phyloP scores from a whole-genome alignment of 2,113 vertebrate genomes.

The Platysteira castanea region DNA sequence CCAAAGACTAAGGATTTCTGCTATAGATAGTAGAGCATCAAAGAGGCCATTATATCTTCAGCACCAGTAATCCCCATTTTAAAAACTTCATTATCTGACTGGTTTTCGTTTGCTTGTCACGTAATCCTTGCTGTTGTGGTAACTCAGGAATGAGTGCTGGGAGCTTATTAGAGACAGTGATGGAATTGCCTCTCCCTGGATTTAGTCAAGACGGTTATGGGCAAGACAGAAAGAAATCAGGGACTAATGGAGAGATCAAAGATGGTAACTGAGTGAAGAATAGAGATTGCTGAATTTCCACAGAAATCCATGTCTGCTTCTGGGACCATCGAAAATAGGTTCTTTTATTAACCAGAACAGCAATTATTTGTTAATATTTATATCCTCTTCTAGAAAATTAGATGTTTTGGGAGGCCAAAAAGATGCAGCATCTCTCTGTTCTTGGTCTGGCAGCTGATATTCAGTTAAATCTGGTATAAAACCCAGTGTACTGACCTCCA shows the following conservation, averaged over 20 bases:
- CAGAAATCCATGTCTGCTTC: not conserved
- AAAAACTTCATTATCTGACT: slow-evolving; percentile 58
- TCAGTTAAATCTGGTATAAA: not conserved
- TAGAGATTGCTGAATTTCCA: not conserved
- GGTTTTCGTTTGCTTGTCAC: slow-evolving; percentile 57
- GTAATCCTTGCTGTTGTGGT: slow-evolving; percentile 43
- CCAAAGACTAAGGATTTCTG: slow-evolving; percentile 46
- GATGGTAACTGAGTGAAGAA: not conserved
- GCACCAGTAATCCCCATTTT: slow-evolving; percentile 46
- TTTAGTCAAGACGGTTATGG: not conserved
- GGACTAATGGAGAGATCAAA: not conserved
- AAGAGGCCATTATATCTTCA: slow-evolving; percentile 47
- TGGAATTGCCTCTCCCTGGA: slow-evolving; percentile 2
- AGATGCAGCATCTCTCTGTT: not conserved
- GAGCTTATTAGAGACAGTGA: slow-evolving; percentile 4
- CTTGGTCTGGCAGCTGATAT: not conserved
- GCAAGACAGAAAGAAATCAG: not conserved
- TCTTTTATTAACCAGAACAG: slow-evolving; percentile 7
- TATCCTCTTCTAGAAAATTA: not conserved
- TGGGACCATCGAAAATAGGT: not conserved
- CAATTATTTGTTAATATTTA: slow-evolving; percentile 5
- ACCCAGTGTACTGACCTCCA: not conserved
- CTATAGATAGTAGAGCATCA: slow-evolving; percentile 58
- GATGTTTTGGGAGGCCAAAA: not conserved
- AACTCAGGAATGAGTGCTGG: not conserved